Evolutionary conservation across 2,888 invertebrate genomes (phyloP), one percentile per base, ranked within the genome.

Genomic region (Apantesis nais): DNA sequence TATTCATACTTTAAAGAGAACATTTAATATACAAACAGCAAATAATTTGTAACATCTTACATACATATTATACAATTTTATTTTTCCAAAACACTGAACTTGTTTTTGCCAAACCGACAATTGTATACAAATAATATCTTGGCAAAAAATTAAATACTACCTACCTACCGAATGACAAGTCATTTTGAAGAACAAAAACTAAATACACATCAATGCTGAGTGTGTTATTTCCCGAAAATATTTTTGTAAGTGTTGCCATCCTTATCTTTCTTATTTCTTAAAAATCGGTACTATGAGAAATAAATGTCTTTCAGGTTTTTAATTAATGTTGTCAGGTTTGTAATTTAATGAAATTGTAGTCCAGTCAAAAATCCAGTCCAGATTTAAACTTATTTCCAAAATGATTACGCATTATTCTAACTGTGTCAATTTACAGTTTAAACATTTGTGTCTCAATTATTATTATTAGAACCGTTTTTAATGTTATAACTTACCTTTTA

Each of bases 111-210:
- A 22, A 62, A 16, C 22, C 22, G 67, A 66, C 34, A 48, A 52
- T 52, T 65, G 52, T 14, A 34, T 66, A 68, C n/a, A 65, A 73
- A 62, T 67, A 41, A 67, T 62, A 70, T 70, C 34, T 29, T 37
- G 2, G 2, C 66, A 80, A 77, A 79, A 81, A 79, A 39, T 62
- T 62, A 16, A 67, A 66, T 44, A n/a, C 52, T 52, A n/a, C 58
- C 66, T 67, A 58, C 58, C 16, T 29, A 29, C 58, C 2, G 65
- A 69, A 75, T 79, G 72, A 77, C 74, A 44, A 70, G 72, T 67
- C 67, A 12, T 75, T 72, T 74, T 72, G 14, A 14, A 31, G 29
- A 67, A 52, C 64, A 44, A 71, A 62, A 48, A 65, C 65, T n/a
- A 52, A 65, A 48, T 52, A 66, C 58, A 62, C n/a, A 66, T 55